phyloP scores from a whole-genome alignment of 1,140 invertebrate genomes.

The Melipona quadrifasciata region DNA sequence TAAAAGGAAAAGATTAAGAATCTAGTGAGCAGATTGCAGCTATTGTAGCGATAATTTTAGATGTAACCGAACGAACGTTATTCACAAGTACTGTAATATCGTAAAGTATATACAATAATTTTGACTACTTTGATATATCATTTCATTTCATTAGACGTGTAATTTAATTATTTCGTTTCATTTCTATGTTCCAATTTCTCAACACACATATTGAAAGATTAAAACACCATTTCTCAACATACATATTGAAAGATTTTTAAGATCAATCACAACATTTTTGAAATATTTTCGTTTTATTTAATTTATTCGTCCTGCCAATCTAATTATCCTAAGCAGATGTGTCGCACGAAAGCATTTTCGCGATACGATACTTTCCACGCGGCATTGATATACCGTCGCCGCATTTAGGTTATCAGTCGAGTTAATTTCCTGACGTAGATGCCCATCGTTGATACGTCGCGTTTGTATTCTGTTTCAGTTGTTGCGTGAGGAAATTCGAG shows the following conservation, averaged over 20 bases:
- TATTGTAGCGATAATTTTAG: too few relatives aligned
- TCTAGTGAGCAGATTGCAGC: too few relatives aligned
- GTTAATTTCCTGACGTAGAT: conserved; percentile 65
- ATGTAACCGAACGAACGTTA: too few relatives aligned
- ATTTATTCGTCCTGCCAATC: background rate
- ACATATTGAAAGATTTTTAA: background rate
- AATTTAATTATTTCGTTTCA: too few relatives aligned
- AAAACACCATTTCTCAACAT: too few relatives aligned
- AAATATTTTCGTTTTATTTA: too few relatives aligned
- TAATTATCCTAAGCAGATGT: background rate
- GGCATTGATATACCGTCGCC: conserved; percentile 12
- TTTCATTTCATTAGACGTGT: too few relatives aligned
- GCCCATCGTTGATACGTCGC: conserved; percentile 28
- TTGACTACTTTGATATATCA: too few relatives aligned
- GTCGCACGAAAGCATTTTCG: background rate
- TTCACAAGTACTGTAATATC: too few relatives aligned
- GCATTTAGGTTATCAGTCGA: conserved; percentile 56
- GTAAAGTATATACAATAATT: too few relatives aligned
- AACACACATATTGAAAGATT: background rate
- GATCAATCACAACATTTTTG: background rate
- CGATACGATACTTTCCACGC: background rate
- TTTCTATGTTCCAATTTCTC: too few relatives aligned
- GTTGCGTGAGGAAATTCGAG: conserved; percentile 57
- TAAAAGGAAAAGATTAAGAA: background rate
- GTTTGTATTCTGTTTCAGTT: conserved; percentile 50